Evolutionary conservation across 2,888 invertebrate genomes (phyloP).

Genomic region (Eupelmus urozonus): DNA sequence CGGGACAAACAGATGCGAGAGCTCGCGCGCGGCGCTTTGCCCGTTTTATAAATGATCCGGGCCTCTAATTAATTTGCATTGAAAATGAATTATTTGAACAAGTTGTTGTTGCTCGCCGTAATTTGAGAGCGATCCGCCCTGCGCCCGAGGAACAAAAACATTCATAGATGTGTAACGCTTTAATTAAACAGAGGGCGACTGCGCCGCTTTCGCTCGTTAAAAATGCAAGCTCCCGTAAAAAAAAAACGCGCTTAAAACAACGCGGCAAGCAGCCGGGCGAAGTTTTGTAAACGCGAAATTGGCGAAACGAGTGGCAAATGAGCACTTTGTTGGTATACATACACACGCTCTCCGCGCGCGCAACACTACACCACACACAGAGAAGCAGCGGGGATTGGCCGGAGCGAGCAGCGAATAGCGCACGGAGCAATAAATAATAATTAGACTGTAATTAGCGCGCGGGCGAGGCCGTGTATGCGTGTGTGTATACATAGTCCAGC

Average conservation of each 20-base stretch:
- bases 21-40: background rate
- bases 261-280: background rate
- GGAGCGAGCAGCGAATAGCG: constrained; percentile 58
- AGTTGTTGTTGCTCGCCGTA: background rate
- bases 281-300: constrained; percentile 31
- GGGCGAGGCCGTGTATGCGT: too few relatives aligned
- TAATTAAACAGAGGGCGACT: constrained; percentile 16
- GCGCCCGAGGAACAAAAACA: background rate
- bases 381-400: background rate
- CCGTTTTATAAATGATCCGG: background rate
- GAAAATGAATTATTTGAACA: constrained; percentile 38
- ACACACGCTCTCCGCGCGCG: background rate
- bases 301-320: constrained; percentile 22
- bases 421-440: constrained; percentile 74
- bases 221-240: too few relatives aligned
- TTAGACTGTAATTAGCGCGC: constrained; percentile 75
- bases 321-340: constrained; percentile 21
- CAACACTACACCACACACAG: background rate
- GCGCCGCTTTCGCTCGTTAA: too few relatives aligned
- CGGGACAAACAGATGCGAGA: background rate
- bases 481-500: too few relatives aligned
- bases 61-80: constrained; percentile 36
- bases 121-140: constrained; percentile 7
- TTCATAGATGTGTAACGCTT: constrained; percentile 14
- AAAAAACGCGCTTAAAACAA: background rate